These are phyloP conservation scores for Zenarchopterus dispar DNA, from an alignment of 2,797 vertebrate genomes.

Conservation along the genomic window DNA sequence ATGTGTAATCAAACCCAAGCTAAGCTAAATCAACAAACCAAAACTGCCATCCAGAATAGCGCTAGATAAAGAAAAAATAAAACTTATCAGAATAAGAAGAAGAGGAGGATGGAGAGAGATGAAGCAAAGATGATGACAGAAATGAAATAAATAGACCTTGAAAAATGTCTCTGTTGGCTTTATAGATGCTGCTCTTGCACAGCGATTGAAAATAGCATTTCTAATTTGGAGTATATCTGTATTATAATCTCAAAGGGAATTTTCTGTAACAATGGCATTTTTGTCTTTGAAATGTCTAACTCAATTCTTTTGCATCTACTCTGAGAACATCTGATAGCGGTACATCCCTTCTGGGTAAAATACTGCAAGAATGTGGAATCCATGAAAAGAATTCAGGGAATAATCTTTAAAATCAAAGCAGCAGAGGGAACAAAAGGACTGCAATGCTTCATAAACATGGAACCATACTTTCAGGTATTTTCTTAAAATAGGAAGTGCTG, in stretches of 20 bases:
- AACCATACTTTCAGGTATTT: conserved; percentile 10
- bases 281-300: conserved; percentile 67
- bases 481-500: neutral
- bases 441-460: conserved; percentile 3
- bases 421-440: conserved; percentile 40
- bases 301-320: conserved; percentile 50
- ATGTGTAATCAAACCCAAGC: too few species aligned
- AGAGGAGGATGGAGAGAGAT: conserved; percentile 16
- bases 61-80: conserved; percentile 60
- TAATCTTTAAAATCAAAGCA: conserved; percentile 63
- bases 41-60: conserved; percentile 55
- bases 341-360: conserved; percentile 64
- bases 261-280: conserved; percentile 47
- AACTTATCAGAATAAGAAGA: conserved; percentile 63
- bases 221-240: conserved; percentile 58
- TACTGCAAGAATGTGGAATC: conserved; percentile 55
- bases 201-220: conserved; percentile 52
- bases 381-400: conserved; percentile 59
- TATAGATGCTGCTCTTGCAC: conserved; percentile 33
- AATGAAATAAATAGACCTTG: conserved; percentile 9
- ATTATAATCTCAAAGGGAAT: conserved; percentile 52
- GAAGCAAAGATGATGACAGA: conserved; percentile 23
- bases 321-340: conserved; percentile 68
- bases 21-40: conserved; percentile 12
- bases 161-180: conserved; percentile 31